Base-by-base conservation (phyloP, 1,140 invertebrate genomes). In the Spodoptera litura region DNA sequence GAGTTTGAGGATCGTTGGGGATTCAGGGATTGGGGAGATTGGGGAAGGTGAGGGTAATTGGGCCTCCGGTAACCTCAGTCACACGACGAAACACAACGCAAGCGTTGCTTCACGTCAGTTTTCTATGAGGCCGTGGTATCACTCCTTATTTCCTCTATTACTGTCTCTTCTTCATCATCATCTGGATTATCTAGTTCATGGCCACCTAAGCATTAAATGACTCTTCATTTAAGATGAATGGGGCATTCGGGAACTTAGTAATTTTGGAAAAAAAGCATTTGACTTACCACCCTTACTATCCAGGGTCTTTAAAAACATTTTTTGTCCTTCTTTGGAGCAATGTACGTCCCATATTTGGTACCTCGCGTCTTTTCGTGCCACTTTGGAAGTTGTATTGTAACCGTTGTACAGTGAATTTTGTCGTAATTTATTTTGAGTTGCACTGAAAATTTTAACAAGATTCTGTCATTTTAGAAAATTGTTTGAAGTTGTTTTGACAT, bases 291-390 rank as follows among this genome's bases (percentile, higher is more conserved):
- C 93, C 84, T 91, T 94, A 72, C 80, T 85, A 78, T 93, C 86
- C 80, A 94, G 88, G 72, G 66, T 90, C 83, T 89, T 92, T 55
- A 94, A 59, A 83, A 91, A 94, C 53, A 66, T 78, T 55, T 73
- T 91, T 87, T 94, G 91, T 10, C 91, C 93, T 68, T 94, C 91
- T 88, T 89, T 94, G 83, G 88, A 59, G 86, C 86, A 87, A 79
- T 88, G 92, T 86, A 94, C 87, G 61, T 89, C 86, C 93, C 93
- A 94, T 94, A 90, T 86, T 89, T 93, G 90, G 81, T 87, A 92
- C 80, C 86, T 89, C 6, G 61, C 80, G 53, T 82, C 82, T 83
- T 83, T 89, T 49, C 79, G 87, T 87, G 90, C 88, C 91, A 93
- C 90, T 88, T 93, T 93, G 87, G 81, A 64, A 44, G 79, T 75